Evolutionary conservation across 37 sponge, comb jelly and placozoan species (phyloP).

Genomic region (Amphimedon queenslandica): DNA sequence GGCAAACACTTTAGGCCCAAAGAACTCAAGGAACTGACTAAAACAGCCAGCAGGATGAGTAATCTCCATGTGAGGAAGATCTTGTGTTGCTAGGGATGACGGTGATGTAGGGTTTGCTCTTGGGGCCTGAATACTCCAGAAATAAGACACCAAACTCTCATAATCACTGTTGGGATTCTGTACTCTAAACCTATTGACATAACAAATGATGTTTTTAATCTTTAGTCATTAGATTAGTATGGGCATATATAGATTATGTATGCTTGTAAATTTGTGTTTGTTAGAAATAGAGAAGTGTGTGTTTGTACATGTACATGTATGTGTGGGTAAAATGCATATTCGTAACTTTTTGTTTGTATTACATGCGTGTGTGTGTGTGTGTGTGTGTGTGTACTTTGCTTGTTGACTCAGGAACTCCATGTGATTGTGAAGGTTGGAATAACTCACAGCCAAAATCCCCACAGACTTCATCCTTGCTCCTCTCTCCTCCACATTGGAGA

Average conservation of each 20-base stretch:
- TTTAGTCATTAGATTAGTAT: too few species aligned
- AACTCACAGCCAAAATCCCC: constrained; percentile 76
- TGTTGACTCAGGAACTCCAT: constrained; percentile 73
- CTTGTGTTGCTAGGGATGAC: neutral
- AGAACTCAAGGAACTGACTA: constrained; percentile 61
- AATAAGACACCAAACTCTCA: neutral
- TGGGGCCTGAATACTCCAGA: neutral
- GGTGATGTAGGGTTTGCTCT: neutral
- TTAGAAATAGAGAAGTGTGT: too few species aligned
- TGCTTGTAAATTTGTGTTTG: too few species aligned
- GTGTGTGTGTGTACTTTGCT: constrained; percentile 71
- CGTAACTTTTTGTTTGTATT: neutral
- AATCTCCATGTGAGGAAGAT: constrained; percentile 7
- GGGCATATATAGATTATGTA: too few species aligned
- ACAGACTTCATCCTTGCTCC: constrained; percentile 97
- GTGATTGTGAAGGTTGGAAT: constrained; percentile 73
- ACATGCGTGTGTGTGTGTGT: neutral
- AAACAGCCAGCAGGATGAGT: constrained; percentile 66
- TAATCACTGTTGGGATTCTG: neutral
- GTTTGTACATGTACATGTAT: too few species aligned
- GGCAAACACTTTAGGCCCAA: constrained; percentile 80
- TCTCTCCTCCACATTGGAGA: constrained; percentile 80
- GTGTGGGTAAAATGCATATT: neutral
- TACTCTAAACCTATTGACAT: neutral
- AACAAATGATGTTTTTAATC: too few species aligned